phyloP scores from a whole-genome alignment of 2,113 vertebrate species.

The Odocoileus hemionus region DNA sequence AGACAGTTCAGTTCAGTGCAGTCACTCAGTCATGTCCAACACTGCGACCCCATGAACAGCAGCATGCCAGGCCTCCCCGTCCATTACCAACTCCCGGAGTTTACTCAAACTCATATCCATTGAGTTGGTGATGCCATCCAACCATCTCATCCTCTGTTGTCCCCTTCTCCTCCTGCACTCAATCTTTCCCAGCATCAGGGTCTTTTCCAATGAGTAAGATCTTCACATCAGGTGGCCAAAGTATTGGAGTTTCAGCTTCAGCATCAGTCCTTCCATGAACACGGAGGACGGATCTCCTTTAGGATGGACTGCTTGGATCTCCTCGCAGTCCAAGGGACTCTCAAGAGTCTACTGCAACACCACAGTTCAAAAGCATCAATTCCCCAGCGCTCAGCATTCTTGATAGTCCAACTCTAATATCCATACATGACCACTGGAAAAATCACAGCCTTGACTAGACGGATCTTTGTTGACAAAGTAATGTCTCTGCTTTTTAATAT shows the following conservation, averaged over 20 bases:
- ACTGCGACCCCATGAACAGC: neutral
- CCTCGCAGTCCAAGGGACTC: neutral
- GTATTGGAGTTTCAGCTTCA: neutral
- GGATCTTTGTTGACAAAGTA: neutral
- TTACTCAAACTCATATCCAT: neutral
- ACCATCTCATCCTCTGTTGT: neutral
- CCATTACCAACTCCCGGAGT: neutral
- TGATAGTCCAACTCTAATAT: neutral
- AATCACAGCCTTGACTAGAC: neutral
- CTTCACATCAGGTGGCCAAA: neutral
- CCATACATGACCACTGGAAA: neutral
- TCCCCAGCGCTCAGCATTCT: rapidly evolving
- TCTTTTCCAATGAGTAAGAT: neutral
- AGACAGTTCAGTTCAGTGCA: neutral
- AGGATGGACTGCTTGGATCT: neutral
- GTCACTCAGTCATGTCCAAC: neutral
- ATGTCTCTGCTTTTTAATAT: neutral
- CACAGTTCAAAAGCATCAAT: neutral
- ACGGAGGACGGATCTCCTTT: neutral
- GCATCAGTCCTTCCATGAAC: neutral
- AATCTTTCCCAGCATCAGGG: neutral
- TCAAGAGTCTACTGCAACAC: neutral
- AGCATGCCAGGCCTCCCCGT: neutral
- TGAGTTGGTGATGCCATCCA: neutral
- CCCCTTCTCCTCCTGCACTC: neutral